Evolutionary conservation across 2,113 vertebrate genomes (phyloP).

Genomic region (Panurus biarmicus): DNA sequence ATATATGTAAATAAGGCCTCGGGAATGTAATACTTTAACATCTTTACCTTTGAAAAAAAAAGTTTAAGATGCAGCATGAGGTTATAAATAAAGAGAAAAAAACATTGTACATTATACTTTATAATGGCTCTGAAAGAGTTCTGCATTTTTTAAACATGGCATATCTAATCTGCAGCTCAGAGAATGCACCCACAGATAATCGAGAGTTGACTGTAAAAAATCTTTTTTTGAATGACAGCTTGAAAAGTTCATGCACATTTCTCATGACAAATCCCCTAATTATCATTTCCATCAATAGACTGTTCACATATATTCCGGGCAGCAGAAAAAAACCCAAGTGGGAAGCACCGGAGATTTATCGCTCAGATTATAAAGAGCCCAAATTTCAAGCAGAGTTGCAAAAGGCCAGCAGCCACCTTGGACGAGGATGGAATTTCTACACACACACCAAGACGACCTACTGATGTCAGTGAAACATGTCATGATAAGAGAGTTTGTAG

Average conservation of each 20-base stretch:
- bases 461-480: neutral
- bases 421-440: neutral
- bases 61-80: neutral
- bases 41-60: neutral
- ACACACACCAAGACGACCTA: neutral
- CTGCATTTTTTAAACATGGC: neutral
- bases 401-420: neutral
- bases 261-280: conserved; percentile 49
- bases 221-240: conserved; percentile 40
- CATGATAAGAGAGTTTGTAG: neutral
- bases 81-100: neutral
- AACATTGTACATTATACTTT: neutral
- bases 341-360: neutral
- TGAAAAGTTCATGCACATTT: conserved; percentile 45
- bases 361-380: neutral
- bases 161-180: conserved; percentile 28
- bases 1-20: neutral
- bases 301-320: neutral
- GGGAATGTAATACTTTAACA: neutral
- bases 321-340: neutral
- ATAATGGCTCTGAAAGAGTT: neutral
- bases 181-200: conserved; percentile 33
- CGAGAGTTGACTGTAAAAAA: conserved; percentile 38
- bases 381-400: neutral
- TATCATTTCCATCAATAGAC: conserved; percentile 51